Conservation (phyloP, 2,797 vertebrate genomes). For the Odontamblyopus rebecca region DNA sequence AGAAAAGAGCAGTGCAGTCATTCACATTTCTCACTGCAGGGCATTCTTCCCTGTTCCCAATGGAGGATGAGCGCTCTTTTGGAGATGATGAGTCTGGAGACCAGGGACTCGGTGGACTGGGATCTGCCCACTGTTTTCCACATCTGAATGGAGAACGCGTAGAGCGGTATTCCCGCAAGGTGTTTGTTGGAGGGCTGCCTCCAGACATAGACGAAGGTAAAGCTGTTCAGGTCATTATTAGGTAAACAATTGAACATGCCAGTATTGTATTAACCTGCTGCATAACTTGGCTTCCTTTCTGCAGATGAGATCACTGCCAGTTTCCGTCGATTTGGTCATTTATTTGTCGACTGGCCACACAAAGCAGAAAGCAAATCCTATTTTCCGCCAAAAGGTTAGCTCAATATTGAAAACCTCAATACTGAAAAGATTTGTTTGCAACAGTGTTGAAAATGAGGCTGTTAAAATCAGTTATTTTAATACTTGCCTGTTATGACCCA, state of each 20-base stretch:
- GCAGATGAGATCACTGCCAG: constrained; percentile 98
- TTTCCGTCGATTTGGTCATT: constrained; percentile 96
- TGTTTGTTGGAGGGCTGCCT: constrained; percentile 95
- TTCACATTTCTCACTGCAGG: constrained; percentile 70
- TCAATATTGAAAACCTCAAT: not conserved
- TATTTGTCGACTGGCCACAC: constrained; percentile 99
- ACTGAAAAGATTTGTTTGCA: not conserved
- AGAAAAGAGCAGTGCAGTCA: constrained; percentile 1
- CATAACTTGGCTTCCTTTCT: not conserved
- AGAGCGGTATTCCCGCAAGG: constrained; percentile 96
- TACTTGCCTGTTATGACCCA: no score
- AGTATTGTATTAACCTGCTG: not conserved
- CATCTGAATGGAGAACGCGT: constrained; percentile 97
- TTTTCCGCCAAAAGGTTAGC: constrained; percentile 96
- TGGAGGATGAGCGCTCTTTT: constrained; percentile 93
- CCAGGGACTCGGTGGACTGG: constrained; percentile 89
- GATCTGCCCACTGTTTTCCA: constrained; percentile 95
- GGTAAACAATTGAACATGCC: not conserved
- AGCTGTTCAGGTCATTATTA: not conserved
- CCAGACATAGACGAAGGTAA: constrained; percentile 99
- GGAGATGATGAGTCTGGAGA: constrained; percentile 94
- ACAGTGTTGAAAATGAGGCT: not conserved
- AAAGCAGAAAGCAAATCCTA: constrained; percentile 99
- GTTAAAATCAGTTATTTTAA: not conserved
- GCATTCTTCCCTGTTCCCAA: constrained; percentile 96